phyloP scores from a whole-genome alignment of 2,113 vertebrate genomes.

The Dasypus novemcinctus region DNA sequence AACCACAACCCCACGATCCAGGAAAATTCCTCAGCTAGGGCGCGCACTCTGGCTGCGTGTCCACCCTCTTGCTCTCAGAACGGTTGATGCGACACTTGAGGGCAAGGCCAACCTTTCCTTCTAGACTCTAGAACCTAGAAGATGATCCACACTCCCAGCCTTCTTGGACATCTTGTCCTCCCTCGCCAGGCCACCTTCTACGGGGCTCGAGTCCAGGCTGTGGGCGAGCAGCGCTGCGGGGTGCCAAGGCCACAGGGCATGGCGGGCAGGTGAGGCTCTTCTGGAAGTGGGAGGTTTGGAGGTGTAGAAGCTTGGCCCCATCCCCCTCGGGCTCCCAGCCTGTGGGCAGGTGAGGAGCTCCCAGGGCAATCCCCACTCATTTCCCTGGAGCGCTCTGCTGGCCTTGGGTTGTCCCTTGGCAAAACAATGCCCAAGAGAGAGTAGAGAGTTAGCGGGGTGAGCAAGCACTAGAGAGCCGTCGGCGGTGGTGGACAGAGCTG shows the following conservation, averaged over 20 bases:
- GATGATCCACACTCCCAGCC: slow-evolving; percentile 65
- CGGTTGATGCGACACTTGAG: background rate
- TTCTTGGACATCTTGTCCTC: slow-evolving; percentile 53
- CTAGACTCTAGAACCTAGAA: slow-evolving; percentile 70
- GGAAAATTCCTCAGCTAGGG: slow-evolving; percentile 47
- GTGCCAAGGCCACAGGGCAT: background rate
- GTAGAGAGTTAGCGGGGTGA: background rate
- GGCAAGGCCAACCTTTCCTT: slow-evolving; percentile 57
- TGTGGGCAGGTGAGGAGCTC: background rate
- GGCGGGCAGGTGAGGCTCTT: background rate
- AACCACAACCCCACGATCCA: background rate
- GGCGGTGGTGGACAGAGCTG: background rate
- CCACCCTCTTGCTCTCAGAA: slow-evolving; percentile 53
- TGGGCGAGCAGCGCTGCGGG: background rate
- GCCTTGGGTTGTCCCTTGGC: background rate
- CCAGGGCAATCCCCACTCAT: background rate
- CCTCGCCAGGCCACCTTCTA: slow-evolving; percentile 53
- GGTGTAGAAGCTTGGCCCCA: background rate
- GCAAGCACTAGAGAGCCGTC: slow-evolving; percentile 31
- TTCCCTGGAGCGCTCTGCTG: background rate
- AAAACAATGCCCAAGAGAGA: background rate
- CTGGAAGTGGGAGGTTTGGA: background rate
- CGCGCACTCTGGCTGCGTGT: slow-evolving; percentile 37
- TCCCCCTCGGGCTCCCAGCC: background rate
- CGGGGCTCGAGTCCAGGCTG: background rate